Conservation (phyloP, 2,797 vertebrate genomes). For the Hybognathus amarus region DNA sequence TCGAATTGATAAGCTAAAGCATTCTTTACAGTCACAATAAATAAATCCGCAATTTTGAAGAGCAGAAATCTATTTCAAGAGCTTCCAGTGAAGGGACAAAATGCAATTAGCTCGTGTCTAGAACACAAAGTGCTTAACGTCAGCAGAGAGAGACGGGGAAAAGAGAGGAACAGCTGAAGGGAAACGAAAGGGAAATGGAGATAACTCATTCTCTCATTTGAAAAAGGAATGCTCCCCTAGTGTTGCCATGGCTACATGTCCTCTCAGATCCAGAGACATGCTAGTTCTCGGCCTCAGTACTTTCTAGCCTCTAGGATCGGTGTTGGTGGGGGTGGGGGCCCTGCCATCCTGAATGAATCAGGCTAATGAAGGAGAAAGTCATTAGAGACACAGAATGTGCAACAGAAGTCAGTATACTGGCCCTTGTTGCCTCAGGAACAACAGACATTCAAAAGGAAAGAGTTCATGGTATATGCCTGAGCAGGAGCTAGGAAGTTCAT, state of each 20-base stretch:
- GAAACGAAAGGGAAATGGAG: slow-evolving; percentile 51
- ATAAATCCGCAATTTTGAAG: slow-evolving; percentile 41
- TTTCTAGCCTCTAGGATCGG: slow-evolving; percentile 46
- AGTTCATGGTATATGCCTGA: background rate
- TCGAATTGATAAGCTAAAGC: background rate
- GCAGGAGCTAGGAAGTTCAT: slow-evolving; percentile 28
- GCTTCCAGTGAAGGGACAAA: slow-evolving; percentile 40
- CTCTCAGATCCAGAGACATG: slow-evolving; percentile 42
- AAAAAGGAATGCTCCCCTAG: slow-evolving; percentile 69
- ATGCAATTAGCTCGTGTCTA: slow-evolving; percentile 56
- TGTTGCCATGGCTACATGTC: slow-evolving; percentile 68
- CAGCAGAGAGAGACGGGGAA: background rate
- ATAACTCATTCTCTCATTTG: slow-evolving; percentile 52
- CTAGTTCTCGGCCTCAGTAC: slow-evolving; percentile 50
- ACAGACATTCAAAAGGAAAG: slow-evolving; percentile 12
- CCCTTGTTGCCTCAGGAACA: slow-evolving; percentile 19
- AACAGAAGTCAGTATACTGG: slow-evolving; percentile 43
- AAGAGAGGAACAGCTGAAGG: slow-evolving; percentile 49
- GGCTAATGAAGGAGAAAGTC: slow-evolving; percentile 74
- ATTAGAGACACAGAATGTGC: slow-evolving; percentile 61
- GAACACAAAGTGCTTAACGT: slow-evolving; percentile 51
- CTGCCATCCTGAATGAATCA: slow-evolving; percentile 71
- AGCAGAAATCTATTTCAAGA: slow-evolving; percentile 39
- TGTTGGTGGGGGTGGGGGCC: slow-evolving; percentile 21
- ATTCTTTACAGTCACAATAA: slow-evolving; percentile 43